Evolutionary conservation across 2,113 vertebrate species (phyloP).

Genomic region (Poecile atricapillus): DNA sequence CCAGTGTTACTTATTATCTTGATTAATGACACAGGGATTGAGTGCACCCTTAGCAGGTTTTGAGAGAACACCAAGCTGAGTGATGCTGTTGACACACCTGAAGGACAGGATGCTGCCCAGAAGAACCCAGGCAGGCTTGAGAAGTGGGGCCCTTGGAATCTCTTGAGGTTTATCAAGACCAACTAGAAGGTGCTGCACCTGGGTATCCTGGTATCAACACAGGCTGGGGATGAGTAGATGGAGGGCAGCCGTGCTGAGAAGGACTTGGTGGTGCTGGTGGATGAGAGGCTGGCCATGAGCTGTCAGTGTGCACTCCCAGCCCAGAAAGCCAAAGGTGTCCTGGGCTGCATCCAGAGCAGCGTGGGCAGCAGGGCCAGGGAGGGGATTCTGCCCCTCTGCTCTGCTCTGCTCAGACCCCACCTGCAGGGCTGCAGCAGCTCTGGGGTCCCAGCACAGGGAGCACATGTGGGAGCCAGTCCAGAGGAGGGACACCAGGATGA

Average conservation of each 20-base stretch:
- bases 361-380: not conserved
- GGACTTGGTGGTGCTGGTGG: not conserved
- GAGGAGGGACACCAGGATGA: not conserved
- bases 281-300: not conserved
- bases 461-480: rapidly evolving
- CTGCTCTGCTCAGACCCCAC: not conserved
- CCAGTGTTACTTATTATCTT: not conserved
- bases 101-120: not conserved
- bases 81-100: not conserved
- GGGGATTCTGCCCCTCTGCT: not conserved
- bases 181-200: not conserved
- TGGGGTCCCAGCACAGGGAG: not conserved
- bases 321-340: rapidly evolving
- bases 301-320: not conserved
- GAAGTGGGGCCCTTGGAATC: not conserved
- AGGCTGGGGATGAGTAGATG: not conserved
- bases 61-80: not conserved
- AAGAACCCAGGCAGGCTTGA: not conserved
- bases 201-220: rapidly evolving
- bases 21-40: not conserved
- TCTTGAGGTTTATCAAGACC: not conserved
- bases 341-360: not conserved
- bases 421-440: not conserved
- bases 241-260: not conserved
- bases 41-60: not conserved